These are phyloP conservation scores for Amphiprion ocellaris DNA, from an alignment of 2,113 vertebrate genomes.

Conservation along the genomic window DNA sequence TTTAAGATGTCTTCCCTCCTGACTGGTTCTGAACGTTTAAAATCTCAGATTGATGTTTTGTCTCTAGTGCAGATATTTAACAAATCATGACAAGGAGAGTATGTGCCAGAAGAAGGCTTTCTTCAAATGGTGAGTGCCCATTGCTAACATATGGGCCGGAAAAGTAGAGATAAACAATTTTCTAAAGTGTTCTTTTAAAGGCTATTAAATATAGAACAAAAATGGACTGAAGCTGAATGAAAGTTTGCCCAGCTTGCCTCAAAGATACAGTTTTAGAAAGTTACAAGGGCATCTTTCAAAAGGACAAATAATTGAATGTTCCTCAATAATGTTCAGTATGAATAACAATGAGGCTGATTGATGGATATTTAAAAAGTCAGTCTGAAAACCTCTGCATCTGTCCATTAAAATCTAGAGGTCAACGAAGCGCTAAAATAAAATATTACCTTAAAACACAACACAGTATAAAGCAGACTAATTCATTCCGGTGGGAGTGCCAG, in stretches of 20 bases:
- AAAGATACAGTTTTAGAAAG: conserved; percentile 26
- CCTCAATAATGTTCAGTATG: conserved; percentile 19
- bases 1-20: conserved; percentile 2
- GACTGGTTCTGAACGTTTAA: conserved; percentile 26
- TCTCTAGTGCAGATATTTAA: conserved; percentile 5
- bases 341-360: conserved; percentile 51
- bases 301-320: conserved; percentile 32
- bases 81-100: conserved; percentile 9
- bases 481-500: conserved; percentile 62
- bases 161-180: conserved; percentile 36
- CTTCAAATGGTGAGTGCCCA: background rate
- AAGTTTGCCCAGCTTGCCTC: conserved; percentile 41
- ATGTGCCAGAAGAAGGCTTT: background rate
- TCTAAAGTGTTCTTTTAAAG: conserved; percentile 49
- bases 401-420: conserved; percentile 54
- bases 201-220: conserved; percentile 23
- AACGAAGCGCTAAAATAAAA: conserved; percentile 53
- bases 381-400: conserved; percentile 33
- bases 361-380: conserved; percentile 49
- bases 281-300: conserved; percentile 55
- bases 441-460: conserved; percentile 62
- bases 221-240: conserved; percentile 16
- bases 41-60: background rate
- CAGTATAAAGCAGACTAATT: conserved; percentile 64
- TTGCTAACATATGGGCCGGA: conserved; percentile 7